Evolutionary conservation across 2,113 vertebrate species (phyloP).

Genomic region (Nettapus auritus): DNA sequence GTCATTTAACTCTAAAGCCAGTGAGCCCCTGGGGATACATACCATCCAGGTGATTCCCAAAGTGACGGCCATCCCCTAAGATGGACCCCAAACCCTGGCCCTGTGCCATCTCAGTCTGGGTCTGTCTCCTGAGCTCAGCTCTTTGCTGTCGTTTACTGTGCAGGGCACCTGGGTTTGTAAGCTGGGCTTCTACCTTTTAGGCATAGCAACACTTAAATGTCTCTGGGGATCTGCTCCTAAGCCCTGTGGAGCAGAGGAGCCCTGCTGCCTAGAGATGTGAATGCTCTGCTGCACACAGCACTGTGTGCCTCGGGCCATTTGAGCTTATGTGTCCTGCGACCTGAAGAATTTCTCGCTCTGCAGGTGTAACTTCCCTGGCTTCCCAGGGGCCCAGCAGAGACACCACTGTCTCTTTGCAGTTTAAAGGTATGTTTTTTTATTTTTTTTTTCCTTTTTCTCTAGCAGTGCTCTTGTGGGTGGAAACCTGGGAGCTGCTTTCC

Average conservation of each 20-base stretch:
- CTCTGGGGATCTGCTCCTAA: not conserved
- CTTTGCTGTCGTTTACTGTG: not conserved
- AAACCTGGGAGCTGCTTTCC: not conserved
- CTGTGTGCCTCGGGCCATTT: not conserved
- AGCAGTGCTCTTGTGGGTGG: accelerated
- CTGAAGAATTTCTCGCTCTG: accelerated
- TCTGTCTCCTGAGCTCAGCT: not conserved
- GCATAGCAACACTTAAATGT: not conserved
- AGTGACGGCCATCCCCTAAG: not conserved
- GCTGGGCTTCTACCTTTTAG: not conserved
- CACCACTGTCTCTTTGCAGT: not conserved
- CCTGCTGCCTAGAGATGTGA: accelerated
- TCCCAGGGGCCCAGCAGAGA: not conserved
- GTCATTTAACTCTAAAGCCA: not conserved
- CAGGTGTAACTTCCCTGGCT: not conserved
- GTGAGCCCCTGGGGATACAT: accelerated
- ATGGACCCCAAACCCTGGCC: not conserved
- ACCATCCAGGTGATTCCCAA: not conserved
- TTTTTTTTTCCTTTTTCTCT: not conserved
- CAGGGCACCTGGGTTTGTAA: accelerated
- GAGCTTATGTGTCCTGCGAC: accelerated
- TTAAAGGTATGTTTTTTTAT: not conserved
- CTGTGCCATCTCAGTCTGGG: accelerated
- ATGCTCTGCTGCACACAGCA: not conserved
- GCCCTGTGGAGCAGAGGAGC: not conserved